A percentile compares a stretch with the other conserved stretches of the same genome.
Evolutionary conservation across 2,888 invertebrate species (phyloP).

Genomic region (Minunthozetes semirufus): DNA sequence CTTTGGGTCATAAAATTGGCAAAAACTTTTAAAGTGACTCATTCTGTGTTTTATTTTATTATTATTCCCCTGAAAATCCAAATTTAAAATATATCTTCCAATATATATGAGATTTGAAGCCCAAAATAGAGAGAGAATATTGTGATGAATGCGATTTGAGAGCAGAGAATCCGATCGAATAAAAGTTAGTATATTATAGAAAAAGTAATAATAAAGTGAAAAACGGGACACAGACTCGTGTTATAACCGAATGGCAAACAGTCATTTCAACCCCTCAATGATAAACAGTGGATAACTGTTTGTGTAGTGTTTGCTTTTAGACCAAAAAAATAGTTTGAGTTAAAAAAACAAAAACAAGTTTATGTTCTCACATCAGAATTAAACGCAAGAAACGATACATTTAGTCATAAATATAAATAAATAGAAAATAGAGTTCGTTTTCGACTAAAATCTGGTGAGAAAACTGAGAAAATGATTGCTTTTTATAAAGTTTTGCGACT

Average conservation of each 20-base stretch:
- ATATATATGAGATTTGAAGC: conserved; percentile 4
- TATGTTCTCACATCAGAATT: neutral
- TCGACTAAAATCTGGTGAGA: neutral
- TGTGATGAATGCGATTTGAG: conserved; percentile 1
- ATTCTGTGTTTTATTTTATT: conserved; percentile 24
- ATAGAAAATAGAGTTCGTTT: neutral
- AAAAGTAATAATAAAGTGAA: conserved; percentile 3
- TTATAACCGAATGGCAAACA: conserved; percentile 1
- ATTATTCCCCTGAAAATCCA: conserved; percentile 14
- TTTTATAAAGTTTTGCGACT: neutral
- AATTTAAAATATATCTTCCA: conserved; percentile 11
- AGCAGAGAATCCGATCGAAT: neutral
- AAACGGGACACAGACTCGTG: neutral
- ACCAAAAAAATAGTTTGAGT: neutral
- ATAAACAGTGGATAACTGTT: conserved; percentile 1
- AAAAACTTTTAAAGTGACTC: conserved; percentile 28
- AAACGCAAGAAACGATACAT: neutral
- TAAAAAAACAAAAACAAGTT: neutral
- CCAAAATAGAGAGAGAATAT: conserved; percentile 6
- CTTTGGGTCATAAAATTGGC: conserved; percentile 15
- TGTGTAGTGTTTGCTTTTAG: neutral
- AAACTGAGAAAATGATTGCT: neutral
- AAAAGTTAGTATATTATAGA: neutral
- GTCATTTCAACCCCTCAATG: conserved; percentile 1
- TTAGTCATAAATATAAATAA: neutral